Percentiles rank a stretch among this genome's conserved stretches.
These are phyloP conservation scores for Gavia stellata DNA, from an alignment of 2,113 vertebrate genomes.

Conservation along the genomic window DNA sequence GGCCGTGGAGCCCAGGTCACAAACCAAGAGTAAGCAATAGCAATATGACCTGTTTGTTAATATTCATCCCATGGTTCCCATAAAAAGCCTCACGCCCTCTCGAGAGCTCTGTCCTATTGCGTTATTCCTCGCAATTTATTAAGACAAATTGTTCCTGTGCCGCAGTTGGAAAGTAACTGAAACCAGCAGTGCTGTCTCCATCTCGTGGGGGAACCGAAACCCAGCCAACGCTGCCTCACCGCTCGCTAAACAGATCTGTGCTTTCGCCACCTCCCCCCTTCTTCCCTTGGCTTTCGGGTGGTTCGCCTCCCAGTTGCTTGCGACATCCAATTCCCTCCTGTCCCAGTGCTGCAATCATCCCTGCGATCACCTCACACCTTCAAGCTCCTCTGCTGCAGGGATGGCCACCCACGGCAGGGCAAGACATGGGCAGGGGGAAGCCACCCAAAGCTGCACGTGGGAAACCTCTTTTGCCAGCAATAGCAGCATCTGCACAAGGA, in stretches of 20 bases:
- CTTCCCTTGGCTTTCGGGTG: background rate
- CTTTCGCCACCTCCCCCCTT: background rate
- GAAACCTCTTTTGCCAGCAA: background rate
- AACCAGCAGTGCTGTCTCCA: constrained; percentile 8
- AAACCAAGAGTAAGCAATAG: background rate
- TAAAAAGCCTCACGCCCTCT: background rate
- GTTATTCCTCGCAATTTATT: background rate
- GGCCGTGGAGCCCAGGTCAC: background rate
- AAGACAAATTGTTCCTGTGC: background rate
- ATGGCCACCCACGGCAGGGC: background rate
- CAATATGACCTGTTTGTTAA: background rate
- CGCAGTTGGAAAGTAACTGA: background rate
- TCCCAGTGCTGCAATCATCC: background rate
- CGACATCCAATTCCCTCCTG: background rate
- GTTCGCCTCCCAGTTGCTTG: background rate
- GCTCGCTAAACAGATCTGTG: rapidly evolving
- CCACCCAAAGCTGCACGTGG: background rate
- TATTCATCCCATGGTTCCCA: background rate
- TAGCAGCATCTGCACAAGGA: background rate
- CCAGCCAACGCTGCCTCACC: background rate
- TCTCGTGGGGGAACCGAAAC: background rate
- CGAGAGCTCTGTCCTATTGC: background rate
- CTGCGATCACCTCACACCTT: background rate
- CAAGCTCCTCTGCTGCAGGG: background rate
- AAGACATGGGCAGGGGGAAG: background rate